These are phyloP conservation scores for Tinamus major DNA, from an alignment of 2,797 vertebrate species.

Conservation along the genomic window DNA sequence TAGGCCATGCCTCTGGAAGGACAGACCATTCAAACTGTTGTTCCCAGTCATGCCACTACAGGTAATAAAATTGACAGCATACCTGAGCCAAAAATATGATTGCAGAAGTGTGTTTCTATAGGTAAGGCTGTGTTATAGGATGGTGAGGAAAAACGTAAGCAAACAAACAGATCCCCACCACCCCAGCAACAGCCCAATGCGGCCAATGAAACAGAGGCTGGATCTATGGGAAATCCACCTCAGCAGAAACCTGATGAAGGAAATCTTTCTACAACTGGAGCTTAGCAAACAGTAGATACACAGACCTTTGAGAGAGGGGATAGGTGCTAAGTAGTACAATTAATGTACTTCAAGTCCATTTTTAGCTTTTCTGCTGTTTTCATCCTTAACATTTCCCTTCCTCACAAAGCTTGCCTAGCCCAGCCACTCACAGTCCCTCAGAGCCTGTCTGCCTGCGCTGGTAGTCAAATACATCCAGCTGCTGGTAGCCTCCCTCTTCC, in stretches of 20 bases:
- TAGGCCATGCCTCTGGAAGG: not conserved
- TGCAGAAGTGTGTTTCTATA: not conserved
- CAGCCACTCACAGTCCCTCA: not conserved
- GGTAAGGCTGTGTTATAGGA: not conserved
- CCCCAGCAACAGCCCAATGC: not conserved
- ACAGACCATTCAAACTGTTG: not conserved
- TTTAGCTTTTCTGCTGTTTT: not conserved
- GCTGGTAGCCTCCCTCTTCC: not conserved
- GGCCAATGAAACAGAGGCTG: not conserved
- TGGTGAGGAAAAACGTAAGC: not conserved
- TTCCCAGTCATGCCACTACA: not conserved
- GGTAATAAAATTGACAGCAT: not conserved
- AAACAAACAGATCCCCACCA: not conserved
- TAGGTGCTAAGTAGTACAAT: rapidly evolving
- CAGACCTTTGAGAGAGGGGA: rapidly evolving
- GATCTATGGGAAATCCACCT: not conserved
- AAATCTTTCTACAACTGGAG: not conserved
- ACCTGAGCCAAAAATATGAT: not conserved
- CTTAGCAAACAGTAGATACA: rapidly evolving
- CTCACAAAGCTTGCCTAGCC: not conserved
- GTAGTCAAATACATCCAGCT: not conserved
- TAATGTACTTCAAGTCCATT: not conserved
- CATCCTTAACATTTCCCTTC: not conserved
- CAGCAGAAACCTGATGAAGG: not conserved
- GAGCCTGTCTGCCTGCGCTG: not conserved